Conservation (phyloP, 2,888 invertebrate species). For the Lathronympha strigana region DNA sequence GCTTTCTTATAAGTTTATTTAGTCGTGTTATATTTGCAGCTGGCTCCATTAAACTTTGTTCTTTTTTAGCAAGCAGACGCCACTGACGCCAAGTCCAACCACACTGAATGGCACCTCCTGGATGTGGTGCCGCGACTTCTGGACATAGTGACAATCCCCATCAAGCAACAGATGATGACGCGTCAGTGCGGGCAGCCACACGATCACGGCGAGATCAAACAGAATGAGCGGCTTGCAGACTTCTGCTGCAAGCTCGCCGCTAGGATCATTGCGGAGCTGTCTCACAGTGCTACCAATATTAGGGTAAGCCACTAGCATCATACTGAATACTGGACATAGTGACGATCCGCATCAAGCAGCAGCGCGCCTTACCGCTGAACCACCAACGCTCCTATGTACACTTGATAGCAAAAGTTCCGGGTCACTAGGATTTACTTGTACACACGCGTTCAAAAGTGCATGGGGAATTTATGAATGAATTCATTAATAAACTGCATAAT, state of each 20-base stretch:
- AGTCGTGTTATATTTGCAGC: background rate
- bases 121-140: slow-evolving; percentile 93
- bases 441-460: too few species aligned
- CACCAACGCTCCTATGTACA: too few species aligned
- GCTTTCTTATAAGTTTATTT: background rate
- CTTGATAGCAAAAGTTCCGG: too few species aligned
- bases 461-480: too few species aligned
- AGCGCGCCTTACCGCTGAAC: too few species aligned
- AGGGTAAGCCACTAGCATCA: slow-evolving; percentile 54
- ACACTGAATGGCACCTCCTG: slow-evolving; percentile 87
- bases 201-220: slow-evolving; percentile 79
- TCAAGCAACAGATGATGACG: slow-evolving; percentile 83
- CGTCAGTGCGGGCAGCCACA: slow-evolving; percentile 75
- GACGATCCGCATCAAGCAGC: background rate
- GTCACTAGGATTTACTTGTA: too few species aligned
- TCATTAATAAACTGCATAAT: too few species aligned
- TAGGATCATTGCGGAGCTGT: slow-evolving; percentile 94
- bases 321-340: background rate
- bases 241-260: slow-evolving; percentile 91
- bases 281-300: slow-evolving; percentile 63
- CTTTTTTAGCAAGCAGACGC: slow-evolving; percentile 56
- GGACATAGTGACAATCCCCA: slow-evolving; percentile 92
- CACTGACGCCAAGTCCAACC: slow-evolving; percentile 53
- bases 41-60: background rate
- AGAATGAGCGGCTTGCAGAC: slow-evolving; percentile 84